Percentiles rank a stretch among this genome's conserved stretches.
Evolutionary conservation across 37 sponge, comb jelly and placozoan species (phyloP).

Genomic region (Geodia barretti): DNA sequence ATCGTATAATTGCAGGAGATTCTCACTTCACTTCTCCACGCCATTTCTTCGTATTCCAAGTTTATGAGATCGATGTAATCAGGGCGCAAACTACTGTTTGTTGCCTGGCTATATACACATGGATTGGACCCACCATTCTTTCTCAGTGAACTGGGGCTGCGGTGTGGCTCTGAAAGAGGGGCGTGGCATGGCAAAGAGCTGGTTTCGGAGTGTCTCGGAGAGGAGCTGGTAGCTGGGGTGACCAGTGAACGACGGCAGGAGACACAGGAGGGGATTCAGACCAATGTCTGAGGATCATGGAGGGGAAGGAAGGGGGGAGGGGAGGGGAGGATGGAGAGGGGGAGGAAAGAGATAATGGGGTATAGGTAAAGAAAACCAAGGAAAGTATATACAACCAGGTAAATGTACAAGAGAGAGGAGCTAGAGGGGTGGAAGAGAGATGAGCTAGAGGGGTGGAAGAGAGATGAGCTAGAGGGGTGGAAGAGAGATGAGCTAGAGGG

Average conservation of each 20-base stretch:
- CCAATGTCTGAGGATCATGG: slow-evolving; percentile 59
- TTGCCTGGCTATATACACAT: background rate
- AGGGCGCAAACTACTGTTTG: too few relatives aligned
- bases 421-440: background rate
- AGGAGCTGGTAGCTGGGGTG: slow-evolving; percentile 74
- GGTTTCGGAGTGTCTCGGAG: slow-evolving; percentile 68
- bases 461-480: background rate
- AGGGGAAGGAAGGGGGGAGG: slow-evolving; percentile 2
- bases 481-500: background rate
- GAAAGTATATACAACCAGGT: background rate
- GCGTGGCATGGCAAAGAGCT: slow-evolving; percentile 77
- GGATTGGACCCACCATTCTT: slow-evolving; percentile 55
- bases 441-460: background rate
- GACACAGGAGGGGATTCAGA: slow-evolving; percentile 54
- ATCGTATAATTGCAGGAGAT: too few relatives aligned
- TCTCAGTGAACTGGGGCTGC: slow-evolving; percentile 66
- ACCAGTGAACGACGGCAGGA: slow-evolving; percentile 54
- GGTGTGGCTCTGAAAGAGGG: slow-evolving; percentile 32
- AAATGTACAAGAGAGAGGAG: background rate
- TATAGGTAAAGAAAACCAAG: background rate
- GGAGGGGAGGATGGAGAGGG: background rate
- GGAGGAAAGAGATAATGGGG: background rate
- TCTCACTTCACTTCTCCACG: background rate
- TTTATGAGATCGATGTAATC: too few relatives aligned
- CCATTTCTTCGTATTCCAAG: too few relatives aligned